Evolutionary conservation across 2,113 vertebrate genomes (phyloP).

Genomic region (Burhinus oedicnemus): DNA sequence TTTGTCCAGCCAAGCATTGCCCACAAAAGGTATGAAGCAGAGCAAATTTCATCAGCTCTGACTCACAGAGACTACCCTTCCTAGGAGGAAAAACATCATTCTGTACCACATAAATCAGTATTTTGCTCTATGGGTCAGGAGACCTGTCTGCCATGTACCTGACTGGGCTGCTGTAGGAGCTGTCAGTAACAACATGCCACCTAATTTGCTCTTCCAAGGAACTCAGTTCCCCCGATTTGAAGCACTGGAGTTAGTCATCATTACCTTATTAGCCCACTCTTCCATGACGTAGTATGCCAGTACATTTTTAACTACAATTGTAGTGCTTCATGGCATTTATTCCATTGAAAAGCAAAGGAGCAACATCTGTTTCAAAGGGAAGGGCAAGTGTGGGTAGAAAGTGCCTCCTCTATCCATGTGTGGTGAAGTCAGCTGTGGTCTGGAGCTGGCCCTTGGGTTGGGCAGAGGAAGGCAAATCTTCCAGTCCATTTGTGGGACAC

Average conservation of each 20-base stretch:
- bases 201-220: neutral
- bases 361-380: neutral
- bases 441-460: neutral
- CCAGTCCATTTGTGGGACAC: neutral
- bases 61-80: neutral
- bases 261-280: neutral
- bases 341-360: neutral
- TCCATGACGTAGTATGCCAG: neutral
- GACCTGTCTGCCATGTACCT: neutral
- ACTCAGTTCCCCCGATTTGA: neutral
- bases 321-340: neutral
- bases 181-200: neutral
- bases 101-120: neutral
- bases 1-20: neutral
- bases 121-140: neutral
- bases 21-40: neutral
- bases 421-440: neutral
- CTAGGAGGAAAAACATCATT: neutral
- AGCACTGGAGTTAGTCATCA: neutral
- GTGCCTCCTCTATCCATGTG: neutral
- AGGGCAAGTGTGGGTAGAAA: neutral
- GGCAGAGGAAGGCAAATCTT: neutral
- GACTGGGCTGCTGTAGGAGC: neutral
- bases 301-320: neutral
- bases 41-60: neutral